Percentiles rank a stretch among this genome's conserved stretches.
Conservation (phyloP, 2,888 invertebrate species). For the Ectemnius cavifrons region DNA sequence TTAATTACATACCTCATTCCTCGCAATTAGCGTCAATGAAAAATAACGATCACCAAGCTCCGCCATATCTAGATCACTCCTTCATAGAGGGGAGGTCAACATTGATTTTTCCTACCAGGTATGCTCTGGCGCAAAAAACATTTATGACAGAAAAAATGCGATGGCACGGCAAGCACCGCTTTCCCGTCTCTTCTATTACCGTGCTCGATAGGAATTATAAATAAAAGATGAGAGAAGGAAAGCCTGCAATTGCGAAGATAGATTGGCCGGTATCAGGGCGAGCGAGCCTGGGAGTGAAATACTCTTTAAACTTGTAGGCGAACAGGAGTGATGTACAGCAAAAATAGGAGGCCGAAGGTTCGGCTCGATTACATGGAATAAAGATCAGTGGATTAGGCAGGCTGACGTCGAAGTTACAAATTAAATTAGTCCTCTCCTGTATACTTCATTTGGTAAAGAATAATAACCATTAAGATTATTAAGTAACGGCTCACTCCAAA, state of each 20-base stretch:
- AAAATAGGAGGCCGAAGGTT: neutral
- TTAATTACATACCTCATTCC: neutral
- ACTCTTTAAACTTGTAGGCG: neutral
- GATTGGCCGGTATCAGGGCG: neutral
- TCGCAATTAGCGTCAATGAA: neutral
- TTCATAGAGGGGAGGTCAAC: neutral
- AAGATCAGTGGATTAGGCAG: neutral
- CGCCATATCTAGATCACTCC: neutral
- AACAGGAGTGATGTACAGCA: neutral
- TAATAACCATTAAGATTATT: neutral
- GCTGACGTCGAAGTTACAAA: neutral
- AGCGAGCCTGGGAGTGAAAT: neutral
- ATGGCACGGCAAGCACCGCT: no score
- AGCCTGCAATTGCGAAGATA: neutral
- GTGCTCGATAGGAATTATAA: neutral
- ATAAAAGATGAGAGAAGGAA: slow-evolving; percentile 4
- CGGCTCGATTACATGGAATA: neutral
- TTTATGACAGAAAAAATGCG: neutral
- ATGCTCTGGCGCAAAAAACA: neutral
- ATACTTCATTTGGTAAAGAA: neutral
- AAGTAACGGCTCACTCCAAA: neutral
- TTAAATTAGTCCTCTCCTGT: neutral
- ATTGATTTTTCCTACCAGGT: neutral
- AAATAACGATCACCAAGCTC: neutral
- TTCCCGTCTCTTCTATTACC: neutral